Percentiles rank a stretch among this genome's conserved stretches.
phyloP scores from a whole-genome alignment of 2,888 invertebrate species.

The Agrilus biguttatus region DNA sequence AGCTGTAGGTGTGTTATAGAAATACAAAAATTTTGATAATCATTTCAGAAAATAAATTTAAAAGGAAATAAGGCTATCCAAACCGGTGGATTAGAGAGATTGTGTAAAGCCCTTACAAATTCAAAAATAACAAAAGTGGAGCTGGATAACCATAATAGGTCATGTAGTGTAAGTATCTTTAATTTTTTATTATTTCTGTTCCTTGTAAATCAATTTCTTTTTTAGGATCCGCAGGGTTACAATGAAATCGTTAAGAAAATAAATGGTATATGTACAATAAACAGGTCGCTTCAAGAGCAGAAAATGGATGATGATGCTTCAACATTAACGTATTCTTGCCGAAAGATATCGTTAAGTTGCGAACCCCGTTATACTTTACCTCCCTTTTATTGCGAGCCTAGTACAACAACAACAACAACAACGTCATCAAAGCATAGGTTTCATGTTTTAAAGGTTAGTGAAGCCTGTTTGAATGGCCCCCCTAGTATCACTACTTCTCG shows the following conservation, averaged over 20 bases:
- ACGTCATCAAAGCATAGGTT: too few species aligned
- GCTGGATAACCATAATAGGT: constrained; percentile 25
- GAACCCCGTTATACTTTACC: constrained; percentile 17
- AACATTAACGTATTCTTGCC: constrained; percentile 11
- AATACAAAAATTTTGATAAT: neutral
- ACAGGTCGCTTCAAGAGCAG: constrained; percentile 18
- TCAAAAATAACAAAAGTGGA: constrained; percentile 24
- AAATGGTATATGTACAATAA: constrained; percentile 24
- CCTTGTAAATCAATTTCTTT: constrained; percentile 2
- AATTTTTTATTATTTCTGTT: neutral
- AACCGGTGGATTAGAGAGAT: constrained; percentile 20
- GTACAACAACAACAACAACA: too few species aligned
- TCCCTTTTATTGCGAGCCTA: too few species aligned
- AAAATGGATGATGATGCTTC: constrained; percentile 12
- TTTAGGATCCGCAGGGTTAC: constrained; percentile 24
- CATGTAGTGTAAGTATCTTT: constrained; percentile 21
- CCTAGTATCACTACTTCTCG: too few species aligned
- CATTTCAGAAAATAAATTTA: constrained; percentile 24
- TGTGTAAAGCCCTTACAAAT: constrained; percentile 24
- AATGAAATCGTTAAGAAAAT: constrained; percentile 23
- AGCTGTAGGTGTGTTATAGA: neutral
- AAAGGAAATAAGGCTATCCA: constrained; percentile 28
- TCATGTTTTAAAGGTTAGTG: too few species aligned
- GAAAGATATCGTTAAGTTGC: constrained; percentile 25
- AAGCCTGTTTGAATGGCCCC: too few species aligned